Conservation (phyloP, 1,140 invertebrate genomes). For the Nephotettix cincticeps region DNA sequence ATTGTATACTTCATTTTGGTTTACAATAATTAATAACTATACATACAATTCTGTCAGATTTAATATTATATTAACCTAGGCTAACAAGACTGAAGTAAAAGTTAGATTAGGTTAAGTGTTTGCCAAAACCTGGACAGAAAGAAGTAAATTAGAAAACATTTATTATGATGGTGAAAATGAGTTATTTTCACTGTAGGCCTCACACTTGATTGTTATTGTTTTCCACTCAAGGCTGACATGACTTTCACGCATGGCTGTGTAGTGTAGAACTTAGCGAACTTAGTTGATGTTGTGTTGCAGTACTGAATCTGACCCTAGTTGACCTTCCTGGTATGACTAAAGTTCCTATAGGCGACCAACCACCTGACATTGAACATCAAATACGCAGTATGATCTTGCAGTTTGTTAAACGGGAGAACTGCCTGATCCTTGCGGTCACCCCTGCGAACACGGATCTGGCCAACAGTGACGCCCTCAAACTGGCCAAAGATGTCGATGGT, state of each 20-base stretch:
- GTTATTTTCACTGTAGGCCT: too few relatives aligned
- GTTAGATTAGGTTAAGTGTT: too few relatives aligned
- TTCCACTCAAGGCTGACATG: too few relatives aligned
- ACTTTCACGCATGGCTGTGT: background rate
- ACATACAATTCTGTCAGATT: too few relatives aligned
- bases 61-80: too few relatives aligned
- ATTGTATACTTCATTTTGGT: too few relatives aligned
- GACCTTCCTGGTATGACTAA: conserved; percentile 95
- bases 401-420: conserved; percentile 90
- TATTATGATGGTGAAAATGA: too few relatives aligned
- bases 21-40: too few relatives aligned
- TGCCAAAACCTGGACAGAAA: too few relatives aligned
- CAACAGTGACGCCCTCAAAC: conserved; percentile 93
- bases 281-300: conserved; percentile 55
- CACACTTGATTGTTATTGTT: too few relatives aligned
- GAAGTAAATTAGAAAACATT: too few relatives aligned
- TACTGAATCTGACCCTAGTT: conserved; percentile 92
- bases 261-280: conserved; percentile 20
- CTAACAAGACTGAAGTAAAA: too few relatives aligned
- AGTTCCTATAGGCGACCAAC: conserved; percentile 95
- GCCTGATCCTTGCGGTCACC: conserved; percentile 94
- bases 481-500: conserved; percentile 93
- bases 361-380: conserved; percentile 89
- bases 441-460: conserved; percentile 96
- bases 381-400: conserved; percentile 93